These are phyloP conservation scores for Melieria crassipennis DNA, from an alignment of 2,888 invertebrate species.

Conservation along the genomic window DNA sequence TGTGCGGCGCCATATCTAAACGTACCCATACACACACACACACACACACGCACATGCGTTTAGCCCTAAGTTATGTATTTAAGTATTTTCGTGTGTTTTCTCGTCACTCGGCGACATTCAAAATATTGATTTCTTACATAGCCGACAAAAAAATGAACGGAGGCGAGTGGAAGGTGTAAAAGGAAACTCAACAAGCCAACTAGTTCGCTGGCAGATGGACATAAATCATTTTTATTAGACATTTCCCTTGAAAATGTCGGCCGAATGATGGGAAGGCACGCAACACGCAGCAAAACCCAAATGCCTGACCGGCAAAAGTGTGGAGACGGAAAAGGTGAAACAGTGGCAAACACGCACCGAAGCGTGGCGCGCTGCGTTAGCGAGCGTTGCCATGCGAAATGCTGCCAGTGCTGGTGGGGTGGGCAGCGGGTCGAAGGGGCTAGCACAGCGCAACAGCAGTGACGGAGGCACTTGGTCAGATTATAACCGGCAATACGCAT, in stretches of 20 bases:
- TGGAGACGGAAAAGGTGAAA: too few relatives aligned
- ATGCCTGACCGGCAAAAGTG: too few relatives aligned
- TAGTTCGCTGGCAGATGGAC: slow-evolving; percentile 44
- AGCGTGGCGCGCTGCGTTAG: too few relatives aligned
- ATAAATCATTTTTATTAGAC: slow-evolving; percentile 60
- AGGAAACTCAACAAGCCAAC: slow-evolving; percentile 31
- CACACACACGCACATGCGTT: not conserved
- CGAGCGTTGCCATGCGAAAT: too few relatives aligned
- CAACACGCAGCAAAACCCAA: slow-evolving; percentile 41
- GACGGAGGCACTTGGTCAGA: too few relatives aligned
- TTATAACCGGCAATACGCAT: too few relatives aligned
- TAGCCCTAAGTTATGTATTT: not conserved
- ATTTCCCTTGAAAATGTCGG: slow-evolving; percentile 46
- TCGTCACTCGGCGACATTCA: not conserved
- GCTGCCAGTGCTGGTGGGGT: too few relatives aligned
- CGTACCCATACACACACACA: not conserved
- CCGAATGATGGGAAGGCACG: slow-evolving; percentile 54
- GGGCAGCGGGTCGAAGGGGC: too few relatives aligned
- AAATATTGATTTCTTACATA: not conserved
- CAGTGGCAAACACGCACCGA: too few relatives aligned
- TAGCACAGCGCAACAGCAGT: too few relatives aligned
- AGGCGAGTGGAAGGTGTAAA: not conserved
- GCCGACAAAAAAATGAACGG: not conserved
- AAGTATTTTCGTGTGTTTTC: too few relatives aligned
- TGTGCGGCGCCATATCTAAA: too few relatives aligned